phyloP scores from a whole-genome alignment of 2,797 vertebrate species.

The Coilia nasus region DNA sequence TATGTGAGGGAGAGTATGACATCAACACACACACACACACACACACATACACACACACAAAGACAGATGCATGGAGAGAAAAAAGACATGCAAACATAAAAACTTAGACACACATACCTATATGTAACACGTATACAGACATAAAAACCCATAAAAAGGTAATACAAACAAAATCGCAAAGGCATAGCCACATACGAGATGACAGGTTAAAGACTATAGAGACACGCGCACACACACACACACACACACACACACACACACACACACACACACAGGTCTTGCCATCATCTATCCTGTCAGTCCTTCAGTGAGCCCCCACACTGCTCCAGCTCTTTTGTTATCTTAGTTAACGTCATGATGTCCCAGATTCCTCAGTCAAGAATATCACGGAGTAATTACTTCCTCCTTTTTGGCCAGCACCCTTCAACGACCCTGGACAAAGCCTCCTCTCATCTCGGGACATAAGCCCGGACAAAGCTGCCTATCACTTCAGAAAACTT shows the following conservation, averaged over 20 bases:
- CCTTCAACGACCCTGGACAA: background rate
- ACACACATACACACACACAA: too few relatives aligned
- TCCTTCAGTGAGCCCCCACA: background rate
- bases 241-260: too few relatives aligned
- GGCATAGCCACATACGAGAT: background rate
- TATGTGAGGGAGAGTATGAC: too few relatives aligned
- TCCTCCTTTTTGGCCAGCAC: background rate
- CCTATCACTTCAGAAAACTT: too few relatives aligned
- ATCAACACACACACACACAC: too few relatives aligned
- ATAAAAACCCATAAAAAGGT: too few relatives aligned
- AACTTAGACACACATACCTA: background rate
- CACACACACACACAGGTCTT: background rate
- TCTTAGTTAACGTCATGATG: background rate
- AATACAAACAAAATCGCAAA: background rate
- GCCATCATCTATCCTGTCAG: background rate
- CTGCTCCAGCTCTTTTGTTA: background rate
- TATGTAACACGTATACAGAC: background rate
- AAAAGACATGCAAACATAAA: background rate
- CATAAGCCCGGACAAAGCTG: too few relatives aligned
- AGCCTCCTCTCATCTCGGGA: too few relatives aligned
- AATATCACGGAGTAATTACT: conserved; percentile 1
- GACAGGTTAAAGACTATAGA: too few relatives aligned
- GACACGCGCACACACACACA: too few relatives aligned
- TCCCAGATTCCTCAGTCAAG: background rate
- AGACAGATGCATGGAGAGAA: too few relatives aligned